Percentiles rank a stretch among this genome's conserved stretches.
Evolutionary conservation across 2,888 invertebrate genomes (phyloP).

Genomic region (Pterostichus niger): DNA sequence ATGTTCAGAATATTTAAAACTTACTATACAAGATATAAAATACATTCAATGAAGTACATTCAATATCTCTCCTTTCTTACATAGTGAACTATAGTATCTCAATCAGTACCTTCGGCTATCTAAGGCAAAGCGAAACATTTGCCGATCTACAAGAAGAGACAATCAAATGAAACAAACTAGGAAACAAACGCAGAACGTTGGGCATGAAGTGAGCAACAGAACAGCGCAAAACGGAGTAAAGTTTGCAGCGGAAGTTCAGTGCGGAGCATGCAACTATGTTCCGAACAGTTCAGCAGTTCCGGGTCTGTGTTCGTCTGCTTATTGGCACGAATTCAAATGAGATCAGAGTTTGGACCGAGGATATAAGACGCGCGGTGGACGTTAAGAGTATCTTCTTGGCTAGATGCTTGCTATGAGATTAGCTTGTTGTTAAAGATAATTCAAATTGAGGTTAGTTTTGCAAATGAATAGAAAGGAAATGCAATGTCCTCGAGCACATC

Average conservation of each 20-base stretch:
- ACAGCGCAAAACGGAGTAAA: constrained; percentile 39
- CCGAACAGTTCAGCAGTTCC: constrained; percentile 58
- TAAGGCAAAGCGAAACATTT: constrained; percentile 46
- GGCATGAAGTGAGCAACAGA: constrained; percentile 24
- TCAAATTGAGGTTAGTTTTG: constrained; percentile 29
- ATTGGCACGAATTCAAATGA: constrained; percentile 66
- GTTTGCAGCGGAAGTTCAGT: constrained; percentile 61
- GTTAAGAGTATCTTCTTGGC: constrained; percentile 1
- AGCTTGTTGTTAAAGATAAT: constrained; percentile 33
- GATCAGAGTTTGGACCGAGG: constrained; percentile 40
- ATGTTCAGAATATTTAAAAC: no score
- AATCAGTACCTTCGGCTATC: constrained; percentile 30
- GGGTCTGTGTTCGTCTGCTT: constrained; percentile 36
- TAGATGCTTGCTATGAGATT: constrained; percentile 24
- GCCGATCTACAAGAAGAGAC: constrained; percentile 25
- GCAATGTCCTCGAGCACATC: no score
- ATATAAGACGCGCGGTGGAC: constrained; percentile 19
- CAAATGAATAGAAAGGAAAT: no score
- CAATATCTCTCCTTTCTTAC: no score
- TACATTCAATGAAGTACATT: no score
- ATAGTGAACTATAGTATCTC: no score
- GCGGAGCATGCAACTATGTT: constrained; percentile 61
- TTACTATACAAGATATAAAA: no score
- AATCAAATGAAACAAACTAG: constrained; percentile 31
- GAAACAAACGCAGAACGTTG: constrained; percentile 12